Percentiles rank a stretch among this genome's conserved stretches.
phyloP scores from a whole-genome alignment of 2,888 invertebrate genomes.

The Bembecia ichneumoniformis region DNA sequence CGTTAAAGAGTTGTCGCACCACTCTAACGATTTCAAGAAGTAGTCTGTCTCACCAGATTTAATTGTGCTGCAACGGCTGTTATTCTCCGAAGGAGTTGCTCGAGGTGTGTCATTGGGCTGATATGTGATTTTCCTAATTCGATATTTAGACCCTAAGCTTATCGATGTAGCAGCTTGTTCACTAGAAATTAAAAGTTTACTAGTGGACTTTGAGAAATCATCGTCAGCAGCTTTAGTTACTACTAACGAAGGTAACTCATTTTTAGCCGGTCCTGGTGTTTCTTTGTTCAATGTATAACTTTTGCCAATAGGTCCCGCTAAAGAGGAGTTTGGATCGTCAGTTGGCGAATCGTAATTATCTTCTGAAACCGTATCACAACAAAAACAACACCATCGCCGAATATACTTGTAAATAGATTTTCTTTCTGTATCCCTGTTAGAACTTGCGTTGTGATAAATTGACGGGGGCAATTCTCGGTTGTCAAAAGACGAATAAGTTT shows the following conservation, averaged over 20 bases:
- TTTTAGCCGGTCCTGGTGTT: constrained; percentile 10
- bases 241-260: constrained; percentile 17
- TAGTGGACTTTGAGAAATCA: constrained; percentile 39
- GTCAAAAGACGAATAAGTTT: constrained; percentile 40
- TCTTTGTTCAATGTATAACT: constrained; percentile 44
- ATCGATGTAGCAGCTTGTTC: constrained; percentile 37
- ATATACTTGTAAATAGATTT: constrained; percentile 28
- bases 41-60: constrained; percentile 64
- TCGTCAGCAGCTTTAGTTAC: constrained; percentile 28
- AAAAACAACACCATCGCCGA: constrained; percentile 29
- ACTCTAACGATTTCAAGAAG: constrained; percentile 61
- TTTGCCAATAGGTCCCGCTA: constrained; percentile 36
- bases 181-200: constrained; percentile 35
- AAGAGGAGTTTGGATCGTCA: constrained; percentile 37
- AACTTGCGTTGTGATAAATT: constrained; percentile 37
- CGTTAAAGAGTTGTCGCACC: constrained; percentile 63
- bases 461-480: constrained; percentile 24
- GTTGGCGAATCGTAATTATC: constrained; percentile 27
- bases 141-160: constrained; percentile 11
- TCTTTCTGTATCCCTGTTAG: constrained; percentile 19
- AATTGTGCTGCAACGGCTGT: constrained; percentile 35
- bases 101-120: constrained; percentile 3
- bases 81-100: constrained; percentile 22
- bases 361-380: constrained; percentile 26
- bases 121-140: neutral